These are phyloP conservation scores for Chaetodon auriga DNA, from an alignment of 2,113 vertebrate genomes.

Conservation along the genomic window DNA sequence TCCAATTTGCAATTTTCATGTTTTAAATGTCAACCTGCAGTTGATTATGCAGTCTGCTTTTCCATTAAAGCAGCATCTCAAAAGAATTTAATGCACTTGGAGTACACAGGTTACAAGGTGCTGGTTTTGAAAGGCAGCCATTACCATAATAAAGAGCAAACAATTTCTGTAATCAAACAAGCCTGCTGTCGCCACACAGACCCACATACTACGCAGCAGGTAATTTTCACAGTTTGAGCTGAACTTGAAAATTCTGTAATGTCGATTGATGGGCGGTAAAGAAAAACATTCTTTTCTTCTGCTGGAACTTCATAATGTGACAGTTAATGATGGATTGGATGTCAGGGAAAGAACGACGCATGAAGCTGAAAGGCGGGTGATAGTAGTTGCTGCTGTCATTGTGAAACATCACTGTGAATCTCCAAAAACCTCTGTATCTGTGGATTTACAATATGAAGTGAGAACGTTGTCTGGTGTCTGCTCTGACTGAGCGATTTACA, in stretches of 20 bases:
- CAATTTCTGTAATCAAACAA: conserved; percentile 60
- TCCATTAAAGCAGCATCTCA: conserved; percentile 68
- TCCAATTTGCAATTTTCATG: conserved; percentile 62
- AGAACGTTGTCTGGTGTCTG: conserved; percentile 40
- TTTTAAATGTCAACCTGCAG: conserved; percentile 76
- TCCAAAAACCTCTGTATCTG: conserved; percentile 32
- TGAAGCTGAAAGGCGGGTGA: conserved; percentile 58
- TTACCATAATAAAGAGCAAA: conserved; percentile 74
- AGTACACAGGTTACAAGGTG: conserved; percentile 68
- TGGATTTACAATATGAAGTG: conserved; percentile 48
- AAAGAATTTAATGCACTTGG: conserved; percentile 61
- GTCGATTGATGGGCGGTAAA: conserved; percentile 25
- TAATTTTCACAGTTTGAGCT: conserved; percentile 45
- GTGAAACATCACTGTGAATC: conserved; percentile 58
- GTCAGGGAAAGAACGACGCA: conserved; percentile 32
- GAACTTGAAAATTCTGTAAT: conserved; percentile 36
- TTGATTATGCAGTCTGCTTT: conserved; percentile 62
- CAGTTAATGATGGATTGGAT: conserved; percentile 68
- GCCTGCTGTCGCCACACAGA: conserved; percentile 16
- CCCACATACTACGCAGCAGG: neutral
- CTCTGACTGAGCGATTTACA: conserved; percentile 49
- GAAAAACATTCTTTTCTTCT: conserved; percentile 18
- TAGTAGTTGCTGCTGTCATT: conserved; percentile 62
- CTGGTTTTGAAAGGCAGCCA: conserved; percentile 62
- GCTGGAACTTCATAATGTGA: conserved; percentile 58